Conservation (phyloP, 2,888 invertebrate genomes). For the Epiperipatus broadwayi region DNA sequence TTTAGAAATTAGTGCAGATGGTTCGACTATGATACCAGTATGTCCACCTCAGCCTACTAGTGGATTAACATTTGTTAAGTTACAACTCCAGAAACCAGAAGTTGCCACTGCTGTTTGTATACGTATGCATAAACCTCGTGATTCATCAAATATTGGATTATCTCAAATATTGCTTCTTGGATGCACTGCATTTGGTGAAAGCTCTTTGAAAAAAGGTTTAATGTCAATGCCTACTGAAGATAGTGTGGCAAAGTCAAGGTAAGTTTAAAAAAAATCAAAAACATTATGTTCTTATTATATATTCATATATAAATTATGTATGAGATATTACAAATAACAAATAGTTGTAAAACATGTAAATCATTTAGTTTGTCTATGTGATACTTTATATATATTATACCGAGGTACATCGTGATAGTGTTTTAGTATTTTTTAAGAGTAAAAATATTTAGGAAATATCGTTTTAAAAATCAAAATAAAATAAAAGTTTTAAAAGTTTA, state of each 20-base stretch:
- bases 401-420: no score
- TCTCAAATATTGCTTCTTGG: slow-evolving; percentile 68
- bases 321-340: slow-evolving; percentile 26
- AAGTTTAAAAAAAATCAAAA: slow-evolving; percentile 6
- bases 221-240: slow-evolving; percentile 24
- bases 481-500: no score
- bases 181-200: slow-evolving; percentile 58
- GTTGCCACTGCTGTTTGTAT: slow-evolving; percentile 64
- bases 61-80: slow-evolving; percentile 65
- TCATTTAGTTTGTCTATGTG: no score
- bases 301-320: slow-evolving; percentile 17
- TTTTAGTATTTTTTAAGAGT: no score
- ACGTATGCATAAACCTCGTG: slow-evolving; percentile 58
- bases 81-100: slow-evolving; percentile 60
- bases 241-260: slow-evolving; percentile 26
- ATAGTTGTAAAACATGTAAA: no score
- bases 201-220: slow-evolving; percentile 19
- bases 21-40: slow-evolving; percentile 54
- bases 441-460: no score
- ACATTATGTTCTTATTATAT: no score
- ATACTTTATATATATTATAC: no score
- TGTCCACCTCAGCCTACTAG: slow-evolving; percentile 67
- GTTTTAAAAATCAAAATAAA: no score
- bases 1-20: slow-evolving; percentile 61
- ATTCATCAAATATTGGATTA: slow-evolving; percentile 70